These are phyloP conservation scores for Anas platyrhynchos DNA, from an alignment of 2,113 vertebrate genomes.

Conservation along the genomic window DNA sequence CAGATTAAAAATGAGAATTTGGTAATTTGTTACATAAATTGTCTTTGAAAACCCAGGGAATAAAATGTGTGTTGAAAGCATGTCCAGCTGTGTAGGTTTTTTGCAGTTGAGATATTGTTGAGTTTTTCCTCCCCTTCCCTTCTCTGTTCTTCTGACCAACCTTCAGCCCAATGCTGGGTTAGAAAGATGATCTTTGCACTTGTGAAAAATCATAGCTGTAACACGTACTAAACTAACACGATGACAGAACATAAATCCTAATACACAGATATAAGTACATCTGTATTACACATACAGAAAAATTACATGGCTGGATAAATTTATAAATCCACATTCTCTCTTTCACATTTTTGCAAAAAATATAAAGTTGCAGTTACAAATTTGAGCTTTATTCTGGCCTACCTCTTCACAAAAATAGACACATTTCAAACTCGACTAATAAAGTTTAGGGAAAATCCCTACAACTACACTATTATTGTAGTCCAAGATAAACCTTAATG, in stretches of 20 bases:
- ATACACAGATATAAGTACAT: background rate
- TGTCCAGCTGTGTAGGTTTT: background rate
- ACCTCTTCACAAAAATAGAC: background rate
- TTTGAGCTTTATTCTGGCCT: background rate
- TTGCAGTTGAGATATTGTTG: background rate
- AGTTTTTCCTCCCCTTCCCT: background rate
- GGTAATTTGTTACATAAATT: background rate
- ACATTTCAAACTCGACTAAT: slow-evolving; percentile 19
- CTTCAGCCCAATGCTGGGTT: background rate
- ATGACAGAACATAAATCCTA: background rate
- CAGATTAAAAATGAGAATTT: background rate
- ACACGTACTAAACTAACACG: background rate
- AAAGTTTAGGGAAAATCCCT: slow-evolving; percentile 28
- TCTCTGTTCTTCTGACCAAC: background rate
- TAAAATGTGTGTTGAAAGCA: background rate
- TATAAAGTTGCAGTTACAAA: background rate
- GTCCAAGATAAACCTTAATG: slow-evolving; percentile 28
- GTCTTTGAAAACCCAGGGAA: background rate
- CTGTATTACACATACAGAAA: background rate
- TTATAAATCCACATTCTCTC: background rate
- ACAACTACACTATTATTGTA: background rate
- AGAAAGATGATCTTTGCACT: background rate
- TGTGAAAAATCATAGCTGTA: background rate
- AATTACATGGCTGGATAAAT: background rate
- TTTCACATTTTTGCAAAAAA: background rate